These are phyloP conservation scores for Danio kyathit DNA, from an alignment of 2,797 vertebrate species.

Conservation along the genomic window DNA sequence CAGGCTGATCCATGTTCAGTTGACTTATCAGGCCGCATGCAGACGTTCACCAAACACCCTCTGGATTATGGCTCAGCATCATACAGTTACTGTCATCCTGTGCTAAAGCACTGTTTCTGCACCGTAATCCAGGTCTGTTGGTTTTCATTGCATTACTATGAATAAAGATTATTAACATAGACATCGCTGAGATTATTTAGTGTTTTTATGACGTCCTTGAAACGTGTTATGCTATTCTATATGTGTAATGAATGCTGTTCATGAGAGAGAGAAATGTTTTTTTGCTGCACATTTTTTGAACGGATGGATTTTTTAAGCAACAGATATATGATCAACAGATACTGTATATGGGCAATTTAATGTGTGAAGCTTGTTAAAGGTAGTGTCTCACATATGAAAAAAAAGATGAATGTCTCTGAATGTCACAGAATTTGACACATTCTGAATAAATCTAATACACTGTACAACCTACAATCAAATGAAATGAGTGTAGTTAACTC, in stretches of 20 bases:
- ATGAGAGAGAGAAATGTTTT: constrained; percentile 59
- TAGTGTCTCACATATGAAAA: no score
- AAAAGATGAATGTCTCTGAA: no score
- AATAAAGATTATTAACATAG: constrained; percentile 60
- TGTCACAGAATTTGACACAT: no score
- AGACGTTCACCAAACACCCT: constrained; percentile 11
- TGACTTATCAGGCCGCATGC: constrained; percentile 42
- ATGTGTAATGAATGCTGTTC: constrained; percentile 61
- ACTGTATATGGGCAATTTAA: no score
- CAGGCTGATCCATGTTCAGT: constrained; percentile 47
- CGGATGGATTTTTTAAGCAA: no score
- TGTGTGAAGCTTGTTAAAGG: no score
- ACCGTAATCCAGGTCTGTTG: constrained; percentile 44
- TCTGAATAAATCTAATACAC: no score
- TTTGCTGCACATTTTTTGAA: constrained; percentile 23
- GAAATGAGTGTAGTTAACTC: no score
- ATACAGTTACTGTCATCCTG: constrained; percentile 6
- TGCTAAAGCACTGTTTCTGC: constrained; percentile 47
- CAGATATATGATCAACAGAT: no score
- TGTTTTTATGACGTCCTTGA: constrained; percentile 58
- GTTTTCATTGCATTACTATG: constrained; percentile 50
- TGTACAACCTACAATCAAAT: no score
- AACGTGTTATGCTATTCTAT: constrained; percentile 44
- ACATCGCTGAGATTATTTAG: constrained; percentile 67
- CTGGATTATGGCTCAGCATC: constrained; percentile 35